Evolutionary conservation across 2,888 invertebrate species (phyloP).

Genomic region (Aplocera efformata): DNA sequence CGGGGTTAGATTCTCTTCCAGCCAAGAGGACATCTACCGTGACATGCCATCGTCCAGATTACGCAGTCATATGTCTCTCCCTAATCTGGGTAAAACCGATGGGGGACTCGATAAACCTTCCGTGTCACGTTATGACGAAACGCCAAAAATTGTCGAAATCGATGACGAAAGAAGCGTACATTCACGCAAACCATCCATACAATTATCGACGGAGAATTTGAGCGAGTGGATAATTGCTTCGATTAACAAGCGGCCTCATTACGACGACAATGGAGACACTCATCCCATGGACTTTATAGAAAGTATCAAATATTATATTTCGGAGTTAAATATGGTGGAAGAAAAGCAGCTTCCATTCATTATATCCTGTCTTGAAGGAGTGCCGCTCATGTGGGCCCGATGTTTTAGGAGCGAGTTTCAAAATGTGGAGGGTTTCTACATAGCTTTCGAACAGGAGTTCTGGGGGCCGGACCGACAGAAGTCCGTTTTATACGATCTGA

Average conservation of each 20-base stretch:
- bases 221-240: slow-evolving; percentile 68
- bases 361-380: slow-evolving; percentile 68
- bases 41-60: slow-evolving; percentile 70
- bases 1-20: slow-evolving; percentile 73
- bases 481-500: slow-evolving; percentile 68
- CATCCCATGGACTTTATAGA: slow-evolving; percentile 75
- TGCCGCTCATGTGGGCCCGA: slow-evolving; percentile 72
- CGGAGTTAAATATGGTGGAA: slow-evolving; percentile 59
- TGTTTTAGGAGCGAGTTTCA: slow-evolving; percentile 68
- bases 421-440: slow-evolving; percentile 57
- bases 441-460: slow-evolving; percentile 69
- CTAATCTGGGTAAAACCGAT: slow-evolving; percentile 67
- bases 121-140: slow-evolving; percentile 42
- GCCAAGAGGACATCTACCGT: slow-evolving; percentile 69
- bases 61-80: slow-evolving; percentile 72
- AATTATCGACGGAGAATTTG: slow-evolving; percentile 60
- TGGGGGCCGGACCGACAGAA: slow-evolving; percentile 73
- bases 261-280: slow-evolving; percentile 64
- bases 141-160: slow-evolving; percentile 63
- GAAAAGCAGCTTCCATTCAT: slow-evolving; percentile 68
- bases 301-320: slow-evolving; percentile 63
- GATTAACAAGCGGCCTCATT: slow-evolving; percentile 65
- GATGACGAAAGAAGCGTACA: slow-evolving; percentile 52
- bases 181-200: slow-evolving; percentile 41
- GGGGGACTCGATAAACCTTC: slow-evolving; percentile 49